Percentiles rank a stretch among this genome's conserved stretches.
phyloP scores from a whole-genome alignment of 2,888 invertebrate genomes.

The Lasioglossum pauxillum region DNA sequence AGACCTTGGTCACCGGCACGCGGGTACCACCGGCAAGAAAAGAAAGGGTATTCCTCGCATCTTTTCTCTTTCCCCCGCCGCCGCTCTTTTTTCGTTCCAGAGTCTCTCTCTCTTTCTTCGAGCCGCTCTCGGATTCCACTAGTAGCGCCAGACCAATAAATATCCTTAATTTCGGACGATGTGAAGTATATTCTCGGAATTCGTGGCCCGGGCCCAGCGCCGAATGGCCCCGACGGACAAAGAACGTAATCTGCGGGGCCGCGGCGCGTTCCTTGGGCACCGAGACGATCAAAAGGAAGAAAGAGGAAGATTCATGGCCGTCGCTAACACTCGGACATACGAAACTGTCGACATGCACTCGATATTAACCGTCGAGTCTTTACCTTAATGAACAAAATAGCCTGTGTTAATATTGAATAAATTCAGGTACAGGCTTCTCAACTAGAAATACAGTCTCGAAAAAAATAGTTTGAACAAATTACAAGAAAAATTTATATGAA shows the following conservation, averaged over 20 bases:
- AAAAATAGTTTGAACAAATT: not conserved
- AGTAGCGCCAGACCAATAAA: slow-evolving; percentile 82
- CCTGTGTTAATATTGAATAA: not conserved
- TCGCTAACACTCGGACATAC: slow-evolving; percentile 48
- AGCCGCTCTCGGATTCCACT: slow-evolving; percentile 77
- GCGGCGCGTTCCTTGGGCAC: slow-evolving; percentile 42
- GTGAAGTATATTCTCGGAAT: slow-evolving; percentile 81
- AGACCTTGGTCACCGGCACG: slow-evolving; percentile 53
- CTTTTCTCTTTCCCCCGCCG: not conserved
- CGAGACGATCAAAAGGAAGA: slow-evolving; percentile 27
- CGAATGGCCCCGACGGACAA: slow-evolving; percentile 62
- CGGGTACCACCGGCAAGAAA: slow-evolving; percentile 15
- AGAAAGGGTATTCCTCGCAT: slow-evolving; percentile 21
- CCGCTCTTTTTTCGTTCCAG: not conserved
- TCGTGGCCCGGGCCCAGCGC: slow-evolving; percentile 56
- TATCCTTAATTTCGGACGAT: slow-evolving; percentile 79
- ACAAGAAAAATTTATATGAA: not conserved
- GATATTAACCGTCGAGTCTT: slow-evolving; percentile 11
- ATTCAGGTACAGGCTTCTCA: not conserved
- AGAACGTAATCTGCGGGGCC: slow-evolving; percentile 69
- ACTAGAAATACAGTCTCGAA: too few species aligned
- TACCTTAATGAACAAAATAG: too few species aligned
- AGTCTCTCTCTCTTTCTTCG: slow-evolving; percentile 22
- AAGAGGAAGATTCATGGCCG: slow-evolving; percentile 11
- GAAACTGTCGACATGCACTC: slow-evolving; percentile 46